phyloP scores from a whole-genome alignment of 2,888 invertebrate species.

The Lamellibrachia satsuma region DNA sequence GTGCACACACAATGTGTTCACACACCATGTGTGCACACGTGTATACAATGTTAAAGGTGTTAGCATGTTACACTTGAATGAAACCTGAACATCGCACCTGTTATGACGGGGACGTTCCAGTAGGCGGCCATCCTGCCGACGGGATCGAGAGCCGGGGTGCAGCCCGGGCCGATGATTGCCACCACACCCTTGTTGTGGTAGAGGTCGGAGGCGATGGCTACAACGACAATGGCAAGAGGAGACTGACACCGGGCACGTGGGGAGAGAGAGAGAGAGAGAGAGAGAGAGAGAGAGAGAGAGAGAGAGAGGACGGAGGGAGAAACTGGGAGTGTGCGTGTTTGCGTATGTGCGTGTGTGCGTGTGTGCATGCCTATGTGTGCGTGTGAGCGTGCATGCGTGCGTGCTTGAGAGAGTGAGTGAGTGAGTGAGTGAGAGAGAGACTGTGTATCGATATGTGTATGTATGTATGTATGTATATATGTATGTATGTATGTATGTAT shows the following conservation, averaged over 20 bases:
- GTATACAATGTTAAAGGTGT: neutral
- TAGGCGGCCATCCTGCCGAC: slow-evolving; percentile 25
- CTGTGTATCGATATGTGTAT: too few species aligned
- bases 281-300: too few species aligned
- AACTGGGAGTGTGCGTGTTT: too few species aligned
- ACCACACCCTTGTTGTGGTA: slow-evolving; percentile 17
- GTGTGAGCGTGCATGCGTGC: too few species aligned
- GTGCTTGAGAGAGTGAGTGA: too few species aligned
- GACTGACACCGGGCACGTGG: neutral
- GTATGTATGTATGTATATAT: too few species aligned
- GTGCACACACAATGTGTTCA: too few species aligned
- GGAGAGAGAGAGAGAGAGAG: neutral
- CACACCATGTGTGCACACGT: too few species aligned
- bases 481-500: too few species aligned
- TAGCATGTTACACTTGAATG: neutral
- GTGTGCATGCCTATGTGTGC: too few species aligned
- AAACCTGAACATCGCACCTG: neutral
- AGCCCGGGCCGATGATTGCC: slow-evolving; percentile 20
- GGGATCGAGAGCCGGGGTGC: slow-evolving; percentile 22
- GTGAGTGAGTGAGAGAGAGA: too few species aligned
- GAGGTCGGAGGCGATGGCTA: slow-evolving; percentile 17
- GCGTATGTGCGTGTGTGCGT: too few species aligned
- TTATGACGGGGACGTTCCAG: slow-evolving; percentile 25
- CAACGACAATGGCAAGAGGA: neutral
- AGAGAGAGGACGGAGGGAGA: neutral